Conservation (phyloP, 2,113 vertebrate genomes). For the Stigmatopora argus region DNA sequence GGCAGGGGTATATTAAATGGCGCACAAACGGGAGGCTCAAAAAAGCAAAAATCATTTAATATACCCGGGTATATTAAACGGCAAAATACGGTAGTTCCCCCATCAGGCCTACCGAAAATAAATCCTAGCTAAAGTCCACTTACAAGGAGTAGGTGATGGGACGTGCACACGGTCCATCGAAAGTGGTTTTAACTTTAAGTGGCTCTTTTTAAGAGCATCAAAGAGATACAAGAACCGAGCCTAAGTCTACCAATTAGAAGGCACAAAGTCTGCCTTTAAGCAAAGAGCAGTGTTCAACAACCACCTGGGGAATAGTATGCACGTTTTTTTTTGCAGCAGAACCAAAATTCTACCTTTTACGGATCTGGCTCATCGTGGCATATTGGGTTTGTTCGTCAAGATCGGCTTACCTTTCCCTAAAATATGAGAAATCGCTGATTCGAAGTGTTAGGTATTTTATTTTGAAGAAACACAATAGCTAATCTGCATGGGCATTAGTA, state of each 20-base stretch:
- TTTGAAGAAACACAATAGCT: neutral
- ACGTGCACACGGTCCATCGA: slow-evolving; percentile 18
- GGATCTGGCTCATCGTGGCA: slow-evolving; percentile 28
- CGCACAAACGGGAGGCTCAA: too few species aligned
- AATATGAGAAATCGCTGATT: slow-evolving; percentile 33
- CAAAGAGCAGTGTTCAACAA: slow-evolving; percentile 35
- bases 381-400: slow-evolving; percentile 22
- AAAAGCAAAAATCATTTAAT: too few species aligned
- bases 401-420: slow-evolving; percentile 38
- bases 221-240: slow-evolving; percentile 26
- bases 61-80: too few species aligned
- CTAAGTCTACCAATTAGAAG: slow-evolving; percentile 34
- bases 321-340: slow-evolving; percentile 23
- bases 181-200: slow-evolving; percentile 25
- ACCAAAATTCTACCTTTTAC: slow-evolving; percentile 32
- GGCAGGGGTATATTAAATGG: too few species aligned
- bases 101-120: neutral
- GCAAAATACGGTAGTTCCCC: neutral
- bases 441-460: neutral
- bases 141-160: slow-evolving; percentile 37
- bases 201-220: slow-evolving; percentile 29
- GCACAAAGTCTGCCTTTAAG: slow-evolving; percentile 27
- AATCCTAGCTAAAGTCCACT: neutral
- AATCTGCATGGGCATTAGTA: neutral
- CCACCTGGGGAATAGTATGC: slow-evolving; percentile 36